Evolutionary conservation across 2,113 vertebrate genomes (phyloP).

Genomic region (Paradisaea rubra): DNA sequence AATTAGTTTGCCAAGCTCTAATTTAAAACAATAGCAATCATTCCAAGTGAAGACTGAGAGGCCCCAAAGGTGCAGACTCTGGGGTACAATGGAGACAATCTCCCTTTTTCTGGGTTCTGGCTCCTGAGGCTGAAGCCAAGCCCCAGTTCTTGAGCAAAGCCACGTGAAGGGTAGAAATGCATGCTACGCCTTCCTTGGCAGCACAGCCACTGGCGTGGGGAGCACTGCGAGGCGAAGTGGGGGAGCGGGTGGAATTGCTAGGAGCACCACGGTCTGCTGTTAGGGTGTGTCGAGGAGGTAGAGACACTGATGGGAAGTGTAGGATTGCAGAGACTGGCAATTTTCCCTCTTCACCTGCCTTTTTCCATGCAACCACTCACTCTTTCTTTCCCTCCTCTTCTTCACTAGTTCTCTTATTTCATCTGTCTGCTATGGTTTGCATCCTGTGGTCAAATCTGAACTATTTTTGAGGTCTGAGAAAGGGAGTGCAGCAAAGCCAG

Average conservation of each 20-base stretch:
- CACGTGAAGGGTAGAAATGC: background rate
- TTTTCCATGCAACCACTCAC: fast-evolving
- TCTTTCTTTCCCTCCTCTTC: background rate
- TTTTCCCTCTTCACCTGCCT: background rate
- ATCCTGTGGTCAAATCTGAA: background rate
- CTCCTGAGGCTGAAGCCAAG: background rate
- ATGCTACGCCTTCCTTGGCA: background rate
- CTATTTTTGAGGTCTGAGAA: constrained; percentile 18
- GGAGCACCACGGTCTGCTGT: background rate
- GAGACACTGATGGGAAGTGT: background rate
- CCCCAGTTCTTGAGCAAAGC: background rate
- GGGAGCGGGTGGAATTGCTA: background rate
- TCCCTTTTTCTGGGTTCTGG: background rate
- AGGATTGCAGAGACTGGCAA: background rate
- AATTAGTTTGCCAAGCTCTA: background rate
- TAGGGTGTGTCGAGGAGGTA: background rate
- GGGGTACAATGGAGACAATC: background rate
- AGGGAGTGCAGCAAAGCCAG: background rate
- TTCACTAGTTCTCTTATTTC: background rate
- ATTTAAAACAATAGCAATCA: background rate
- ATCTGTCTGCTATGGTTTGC: background rate
- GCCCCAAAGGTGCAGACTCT: background rate
- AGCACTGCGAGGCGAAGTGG: background rate
- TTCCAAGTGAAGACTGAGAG: background rate
- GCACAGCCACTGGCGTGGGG: background rate